These are phyloP conservation scores for Sander vitreus DNA, from an alignment of 2,113 vertebrate species.

Conservation along the genomic window DNA sequence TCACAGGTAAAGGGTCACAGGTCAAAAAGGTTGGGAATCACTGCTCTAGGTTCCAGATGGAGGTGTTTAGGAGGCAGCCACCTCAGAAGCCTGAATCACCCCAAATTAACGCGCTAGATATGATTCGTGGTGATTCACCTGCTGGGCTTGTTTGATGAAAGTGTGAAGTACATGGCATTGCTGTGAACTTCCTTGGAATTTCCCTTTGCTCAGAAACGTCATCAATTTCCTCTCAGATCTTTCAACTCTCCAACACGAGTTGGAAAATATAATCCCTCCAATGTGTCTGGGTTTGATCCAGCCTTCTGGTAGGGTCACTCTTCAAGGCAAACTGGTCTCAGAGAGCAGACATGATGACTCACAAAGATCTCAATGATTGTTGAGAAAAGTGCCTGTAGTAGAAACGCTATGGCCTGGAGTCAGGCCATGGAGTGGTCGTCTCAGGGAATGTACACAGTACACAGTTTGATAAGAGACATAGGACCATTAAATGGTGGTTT, in stretches of 20 bases:
- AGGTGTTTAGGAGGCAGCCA: not conserved
- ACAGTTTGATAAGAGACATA: not conserved
- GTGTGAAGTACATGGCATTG: not conserved
- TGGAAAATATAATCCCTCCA: not conserved
- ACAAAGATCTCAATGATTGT: not conserved
- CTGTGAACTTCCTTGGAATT: not conserved
- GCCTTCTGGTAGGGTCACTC: not conserved
- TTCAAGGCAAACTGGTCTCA: not conserved
- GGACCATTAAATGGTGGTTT: not conserved
- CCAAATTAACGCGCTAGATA: not conserved
- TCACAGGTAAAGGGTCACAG: not conserved
- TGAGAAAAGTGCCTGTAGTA: not conserved
- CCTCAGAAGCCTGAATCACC: slow-evolving; percentile 12
- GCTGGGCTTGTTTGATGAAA: not conserved
- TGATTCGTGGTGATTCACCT: slow-evolving; percentile 29
- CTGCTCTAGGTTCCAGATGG: not conserved
- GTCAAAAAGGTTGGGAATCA: not conserved
- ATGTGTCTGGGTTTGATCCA: not conserved
- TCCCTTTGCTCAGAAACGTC: not conserved
- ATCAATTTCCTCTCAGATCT: not conserved
- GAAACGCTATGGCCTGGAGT: not conserved
- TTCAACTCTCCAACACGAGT: not conserved
- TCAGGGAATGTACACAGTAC: too few relatives aligned
- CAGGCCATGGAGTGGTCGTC: not conserved
- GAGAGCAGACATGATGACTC: slow-evolving; percentile 4